Conservation (phyloP, 2,888 invertebrate species). For the Cancer borealis region DNA sequence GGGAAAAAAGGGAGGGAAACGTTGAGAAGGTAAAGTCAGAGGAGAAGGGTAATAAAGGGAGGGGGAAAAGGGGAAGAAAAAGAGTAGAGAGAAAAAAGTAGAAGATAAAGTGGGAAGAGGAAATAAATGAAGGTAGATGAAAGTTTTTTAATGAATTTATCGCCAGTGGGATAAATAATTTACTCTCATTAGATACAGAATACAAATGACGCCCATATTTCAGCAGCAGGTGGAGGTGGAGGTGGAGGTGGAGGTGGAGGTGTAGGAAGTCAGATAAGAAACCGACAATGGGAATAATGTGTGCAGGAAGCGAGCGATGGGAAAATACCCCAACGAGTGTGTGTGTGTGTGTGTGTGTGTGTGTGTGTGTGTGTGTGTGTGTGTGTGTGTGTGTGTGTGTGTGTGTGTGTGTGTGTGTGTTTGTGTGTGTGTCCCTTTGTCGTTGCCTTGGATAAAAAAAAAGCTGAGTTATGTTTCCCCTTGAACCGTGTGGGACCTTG, state of each 20-base stretch:
- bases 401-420: conserved; percentile 4
- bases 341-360: conserved; percentile 38
- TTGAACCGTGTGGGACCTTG: not conserved
- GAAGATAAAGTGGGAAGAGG: too few relatives aligned
- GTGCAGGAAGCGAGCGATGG: not conserved
- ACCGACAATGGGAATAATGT: not conserved
- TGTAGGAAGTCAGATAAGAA: not conserved
- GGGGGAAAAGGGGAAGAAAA: too few relatives aligned
- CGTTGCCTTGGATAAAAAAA: not conserved
- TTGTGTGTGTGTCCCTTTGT: conserved; percentile 23
- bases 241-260: too few relatives aligned
- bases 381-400: not conserved
- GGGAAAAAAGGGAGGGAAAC: conserved; percentile 43
- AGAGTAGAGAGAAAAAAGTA: too few relatives aligned
- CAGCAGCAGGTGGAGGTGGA: not conserved
- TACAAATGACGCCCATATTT: not conserved
- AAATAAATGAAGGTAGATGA: too few relatives aligned
- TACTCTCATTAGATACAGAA: not conserved
- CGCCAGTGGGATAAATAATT: not conserved
- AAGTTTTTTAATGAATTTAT: not conserved
- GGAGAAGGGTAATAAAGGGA: too few relatives aligned
- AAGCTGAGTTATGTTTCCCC: not conserved
- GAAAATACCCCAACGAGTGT: not conserved
- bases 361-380: conserved; percentile 44
- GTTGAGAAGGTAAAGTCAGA: not conserved